Base-by-base conservation (phyloP, 2,888 invertebrate genomes). In the Sussaba pulchella region DNA sequence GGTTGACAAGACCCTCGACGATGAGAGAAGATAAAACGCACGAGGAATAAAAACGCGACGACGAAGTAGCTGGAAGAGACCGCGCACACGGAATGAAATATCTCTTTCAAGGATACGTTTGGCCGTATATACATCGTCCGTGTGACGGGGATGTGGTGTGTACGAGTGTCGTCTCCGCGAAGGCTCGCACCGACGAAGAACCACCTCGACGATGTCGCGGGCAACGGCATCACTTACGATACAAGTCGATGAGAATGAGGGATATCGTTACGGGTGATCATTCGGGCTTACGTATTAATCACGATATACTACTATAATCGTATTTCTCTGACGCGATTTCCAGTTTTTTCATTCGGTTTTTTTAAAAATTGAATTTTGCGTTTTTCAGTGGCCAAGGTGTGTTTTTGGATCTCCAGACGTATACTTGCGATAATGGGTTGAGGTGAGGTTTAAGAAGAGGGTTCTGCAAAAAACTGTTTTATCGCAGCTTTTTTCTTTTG, bases 261-360 rank as follows among this genome's bases (percentile, higher is more conserved):
- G 61, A 74, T 79, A 75, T 80, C 75, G 75, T 52, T 14, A 41
- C 64, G 66, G 57, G 59, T 66, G 76, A 71, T 82, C 75, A 70
- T 63, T 64, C 78, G 72, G 80, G 75, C 77, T 87, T 85, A 87
- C 86, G 86, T 89, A 90, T 90, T 90, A 90, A 90, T 90, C 91
- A 90, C 88, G 89, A 89, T 86, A 90, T 89, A 88, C 86, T 81
- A 85, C 89, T 88, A 87, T 89, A 89, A 89, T 85, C 88, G 85
- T 90, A 89, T 89, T 87, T 90, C 66, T 24, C 24, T 39, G n/a
- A 50, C 19, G 39, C 52, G 41, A 66, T 79, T 59, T 14, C 57
- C 41, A 70, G 71, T 75, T 21, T 43, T 36, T 45, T n/a, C 5
- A 57, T 57, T 71, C 71, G n/a, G 61, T 43, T 2, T n/a, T 3